Percentiles rank a stretch among this genome's conserved stretches.
phyloP scores from a whole-genome alignment of 1,140 invertebrate species.

The Tetranychus urticae region DNA sequence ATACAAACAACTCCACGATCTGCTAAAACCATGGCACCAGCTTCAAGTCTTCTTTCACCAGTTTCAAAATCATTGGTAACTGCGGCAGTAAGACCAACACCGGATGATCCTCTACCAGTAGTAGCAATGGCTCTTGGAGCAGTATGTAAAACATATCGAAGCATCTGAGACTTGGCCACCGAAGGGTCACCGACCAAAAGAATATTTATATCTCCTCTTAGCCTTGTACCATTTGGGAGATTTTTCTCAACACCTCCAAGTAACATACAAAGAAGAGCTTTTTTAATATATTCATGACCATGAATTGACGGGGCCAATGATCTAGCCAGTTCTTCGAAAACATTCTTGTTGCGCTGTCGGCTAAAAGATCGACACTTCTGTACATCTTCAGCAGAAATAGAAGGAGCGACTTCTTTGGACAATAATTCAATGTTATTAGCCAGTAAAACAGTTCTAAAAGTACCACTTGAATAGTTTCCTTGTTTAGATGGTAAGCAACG shows the following conservation, averaged over 20 bases:
- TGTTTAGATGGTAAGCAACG: conserved; percentile 82
- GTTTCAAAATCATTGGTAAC: conserved; percentile 88
- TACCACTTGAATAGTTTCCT: conserved; percentile 71
- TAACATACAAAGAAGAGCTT: conserved; percentile 79
- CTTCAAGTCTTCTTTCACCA: conserved; percentile 55
- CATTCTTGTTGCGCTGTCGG: conserved; percentile 38
- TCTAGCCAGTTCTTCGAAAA: conserved; percentile 69
- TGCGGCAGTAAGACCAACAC: conserved; percentile 93
- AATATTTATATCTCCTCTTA: conserved; percentile 92
- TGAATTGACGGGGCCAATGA: conserved; percentile 95
- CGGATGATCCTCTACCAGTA: conserved; percentile 80
- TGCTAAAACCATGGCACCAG: conserved; percentile 97
- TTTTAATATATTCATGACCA: conserved; percentile 89
- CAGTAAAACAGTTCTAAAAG: conserved; percentile 81
- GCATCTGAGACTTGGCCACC: conserved; percentile 90
- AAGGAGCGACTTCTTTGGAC: conserved; percentile 58
- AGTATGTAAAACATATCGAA: conserved; percentile 78
- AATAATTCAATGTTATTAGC: conserved; percentile 74
- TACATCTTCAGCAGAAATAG: conserved; percentile 56
- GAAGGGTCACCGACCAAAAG: conserved; percentile 94
- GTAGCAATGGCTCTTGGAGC: conserved; percentile 87
- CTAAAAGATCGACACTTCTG: conserved; percentile 67
- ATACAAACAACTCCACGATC: conserved; percentile 96
- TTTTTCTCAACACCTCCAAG: conserved; percentile 89
- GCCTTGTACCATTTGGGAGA: conserved; percentile 75